Evolutionary conservation across 2,113 vertebrate species (phyloP), one percentile per base, ranked within the genome.

Genomic region (Ascaphus truei): DNA sequence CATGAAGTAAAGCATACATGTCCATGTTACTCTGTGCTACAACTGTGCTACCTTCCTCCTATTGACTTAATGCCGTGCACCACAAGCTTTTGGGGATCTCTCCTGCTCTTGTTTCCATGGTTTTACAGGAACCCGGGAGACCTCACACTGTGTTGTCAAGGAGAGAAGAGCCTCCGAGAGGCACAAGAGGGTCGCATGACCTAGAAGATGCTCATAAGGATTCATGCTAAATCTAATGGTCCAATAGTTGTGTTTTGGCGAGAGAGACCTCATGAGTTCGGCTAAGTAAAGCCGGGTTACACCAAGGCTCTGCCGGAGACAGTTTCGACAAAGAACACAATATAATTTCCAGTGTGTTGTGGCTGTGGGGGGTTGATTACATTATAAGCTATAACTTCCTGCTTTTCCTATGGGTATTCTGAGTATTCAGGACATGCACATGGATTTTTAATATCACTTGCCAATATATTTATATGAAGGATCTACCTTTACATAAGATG

Each of bases 61-160:
- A n/a, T n/a, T n/a, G n/a, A n/a, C n/a, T n/a, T n/a, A n/a, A n/a
- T n/a, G n/a, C n/a, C n/a, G n/a, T n/a, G n/a, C n/a, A n/a, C n/a
- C n/a, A n/a, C n/a, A n/a, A n/a, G n/a, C n/a, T n/a, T n/a, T n/a
- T n/a, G n/a, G n/a, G n/a, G n/a, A n/a, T n/a, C n/a, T n/a, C n/a
- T n/a, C n/a, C 15, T 58, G 55, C 34, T 58, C 31, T 33, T 22
- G 8, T 51, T 51, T 9, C 22, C 1, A 11, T 63, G 45, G 36
- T 30, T 30, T 36, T 51, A 31, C 16, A 27, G 43, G 30, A 26
- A 50, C n/a, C 41, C 31, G 29, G 7, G 4, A 18, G 23, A 63
- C 50, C 34, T 50, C 43, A 36, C 30, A 63, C 45, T 50, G 5
- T 63, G 45, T 51, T 25, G 20, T 63, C 61, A 63, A 63, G 31